phyloP scores from a whole-genome alignment of 1,140 invertebrate genomes.

The Arion vulgaris region DNA sequence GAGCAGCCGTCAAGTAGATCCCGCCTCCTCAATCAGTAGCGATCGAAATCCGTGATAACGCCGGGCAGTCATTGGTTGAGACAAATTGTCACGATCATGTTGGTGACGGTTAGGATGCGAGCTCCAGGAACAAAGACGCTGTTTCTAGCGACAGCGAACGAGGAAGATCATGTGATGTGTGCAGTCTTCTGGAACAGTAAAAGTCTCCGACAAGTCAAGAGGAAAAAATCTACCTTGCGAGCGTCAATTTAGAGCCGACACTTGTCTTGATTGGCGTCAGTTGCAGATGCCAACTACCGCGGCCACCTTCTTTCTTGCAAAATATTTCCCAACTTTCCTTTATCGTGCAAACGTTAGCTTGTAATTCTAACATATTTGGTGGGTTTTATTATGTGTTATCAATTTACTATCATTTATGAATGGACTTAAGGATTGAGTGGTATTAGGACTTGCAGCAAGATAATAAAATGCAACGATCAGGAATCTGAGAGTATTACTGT shows the following conservation, averaged over 20 bases:
- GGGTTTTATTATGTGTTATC: neutral
- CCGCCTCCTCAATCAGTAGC: constrained; percentile 39
- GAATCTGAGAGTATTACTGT: no score
- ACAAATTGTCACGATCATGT: constrained; percentile 38
- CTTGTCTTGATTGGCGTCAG: constrained; percentile 23
- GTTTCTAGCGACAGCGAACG: constrained; percentile 26
- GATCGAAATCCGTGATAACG: constrained; percentile 35
- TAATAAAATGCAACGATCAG: no score
- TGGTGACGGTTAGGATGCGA: constrained; percentile 10
- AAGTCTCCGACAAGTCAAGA: constrained; percentile 34
- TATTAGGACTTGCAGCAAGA: neutral
- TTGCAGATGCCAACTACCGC: constrained; percentile 9
- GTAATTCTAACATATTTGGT: neutral
- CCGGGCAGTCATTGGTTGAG: constrained; percentile 30
- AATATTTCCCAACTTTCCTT: neutral
- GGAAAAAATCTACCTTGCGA: neutral
- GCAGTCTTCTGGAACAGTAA: constrained; percentile 20
- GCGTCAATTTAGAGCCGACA: constrained; percentile 2
- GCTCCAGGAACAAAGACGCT: constrained; percentile 17
- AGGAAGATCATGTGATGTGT: constrained; percentile 33
- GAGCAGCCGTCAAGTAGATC: constrained; percentile 24
- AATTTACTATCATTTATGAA: neutral
- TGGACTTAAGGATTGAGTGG: neutral
- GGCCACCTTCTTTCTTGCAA: neutral
- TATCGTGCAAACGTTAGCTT: neutral